Evolutionary conservation across 2,113 vertebrate species (phyloP), one percentile per base, ranked within the genome.

Genomic region (Galbula dea): DNA sequence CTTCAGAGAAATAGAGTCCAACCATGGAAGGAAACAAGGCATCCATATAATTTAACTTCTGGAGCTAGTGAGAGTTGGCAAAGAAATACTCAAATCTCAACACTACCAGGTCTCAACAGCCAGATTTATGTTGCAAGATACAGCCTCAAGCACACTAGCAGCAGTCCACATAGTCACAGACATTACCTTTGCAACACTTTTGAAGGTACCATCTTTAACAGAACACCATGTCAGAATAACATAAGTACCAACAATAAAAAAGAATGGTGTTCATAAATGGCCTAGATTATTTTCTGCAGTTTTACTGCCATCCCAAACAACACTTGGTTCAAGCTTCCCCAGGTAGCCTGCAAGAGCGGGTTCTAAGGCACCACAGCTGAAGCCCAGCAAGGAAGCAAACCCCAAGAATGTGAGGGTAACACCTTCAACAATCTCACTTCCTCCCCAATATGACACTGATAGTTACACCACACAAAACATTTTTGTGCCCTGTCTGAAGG

Each of bases 381-480:
- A 89, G 77, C 10, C n/a, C 19, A 7, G 16, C 9, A 41, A 75
- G 43, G 58, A 93, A 67, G n/a, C 54, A 85, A 71, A 90, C 32
- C 65, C 55, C 61, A 74, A 61, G 29, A 55, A 75, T 19, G 37
- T 79, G n/a, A 0, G 12, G 57, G 58, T 34, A 34, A 83, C 75
- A 58, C 71, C 78, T 87, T 75, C 66, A 68, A 17, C 49, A 80
- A 61, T 37, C 79, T 79, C 13, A 4, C 26, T 59, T 86, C 79
- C 79, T 32, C 37, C 23, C 51, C 69, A 16, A n/a, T n/a, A 27
- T 24, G 22, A 48, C 32, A 37, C 10, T 1, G 0, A 30, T 32
- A 61, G 63, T 18, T 51, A 66, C 0, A 0, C 0, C 2, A 71
- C 2, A 26, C 17, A 52, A 43, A 79, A 39, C 10, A 19, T 0